A percentile compares a stretch with the other conserved stretches of the same genome.
These are phyloP conservation scores for Sebastes matsubarae DNA, from an alignment of 2,797 vertebrate species.

Conservation along the genomic window DNA sequence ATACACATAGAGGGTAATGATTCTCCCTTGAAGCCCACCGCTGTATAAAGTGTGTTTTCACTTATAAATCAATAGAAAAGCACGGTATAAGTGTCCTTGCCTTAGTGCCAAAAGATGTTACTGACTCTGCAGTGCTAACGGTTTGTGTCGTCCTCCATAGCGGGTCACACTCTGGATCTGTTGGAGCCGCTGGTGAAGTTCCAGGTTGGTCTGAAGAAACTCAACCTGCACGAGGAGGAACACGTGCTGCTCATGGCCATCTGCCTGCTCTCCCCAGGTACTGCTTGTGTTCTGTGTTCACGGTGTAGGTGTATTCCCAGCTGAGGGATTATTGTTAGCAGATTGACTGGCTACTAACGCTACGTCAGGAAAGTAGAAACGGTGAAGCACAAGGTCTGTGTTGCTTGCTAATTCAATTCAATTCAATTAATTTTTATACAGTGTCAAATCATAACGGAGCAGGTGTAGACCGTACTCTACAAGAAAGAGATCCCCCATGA, in stretches of 20 bases:
- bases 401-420: too few relatives aligned
- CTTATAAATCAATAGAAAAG: conserved; percentile 6
- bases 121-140: background rate
- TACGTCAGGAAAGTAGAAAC: background rate
- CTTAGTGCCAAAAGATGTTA: background rate
- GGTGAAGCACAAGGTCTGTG: background rate
- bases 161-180: conserved; percentile 92
- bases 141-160: conserved; percentile 65
- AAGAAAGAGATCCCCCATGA: too few relatives aligned
- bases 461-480: too few relatives aligned
- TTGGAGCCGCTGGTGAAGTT: conserved; percentile 94
- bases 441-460: too few relatives aligned
- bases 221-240: conserved; percentile 92
- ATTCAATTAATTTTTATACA: too few relatives aligned
- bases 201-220: conserved; percentile 92
- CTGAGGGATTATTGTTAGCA: background rate
- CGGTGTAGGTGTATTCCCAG: conserved; percentile 8
- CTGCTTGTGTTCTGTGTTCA: background rate
- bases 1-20: background rate
- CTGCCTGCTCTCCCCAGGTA: conserved; percentile 91
- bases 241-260: conserved; percentile 95
- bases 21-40: background rate
- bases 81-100: background rate
- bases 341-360: background rate
- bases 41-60: conserved; percentile 11